phyloP scores from a whole-genome alignment of 2,113 vertebrate genomes.

The Malurus elegans region DNA sequence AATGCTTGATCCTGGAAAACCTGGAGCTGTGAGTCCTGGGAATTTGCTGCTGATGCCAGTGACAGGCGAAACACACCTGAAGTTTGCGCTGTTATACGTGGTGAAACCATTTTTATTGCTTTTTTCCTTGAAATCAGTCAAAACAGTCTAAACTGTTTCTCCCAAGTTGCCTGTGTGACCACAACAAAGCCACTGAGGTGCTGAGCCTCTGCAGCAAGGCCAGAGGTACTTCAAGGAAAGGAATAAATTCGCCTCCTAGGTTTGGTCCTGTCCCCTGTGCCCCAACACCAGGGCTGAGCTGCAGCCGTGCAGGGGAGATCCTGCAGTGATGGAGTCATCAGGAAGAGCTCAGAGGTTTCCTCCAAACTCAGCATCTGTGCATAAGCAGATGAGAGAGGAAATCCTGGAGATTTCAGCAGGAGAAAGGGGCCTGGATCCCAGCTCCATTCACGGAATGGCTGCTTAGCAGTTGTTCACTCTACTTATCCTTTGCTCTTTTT shows the following conservation, averaged over 20 bases:
- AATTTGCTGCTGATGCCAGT: not conserved
- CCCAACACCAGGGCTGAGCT: not conserved
- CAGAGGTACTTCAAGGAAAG: not conserved
- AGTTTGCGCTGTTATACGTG: not conserved
- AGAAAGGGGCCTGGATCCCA: not conserved
- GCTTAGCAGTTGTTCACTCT: not conserved
- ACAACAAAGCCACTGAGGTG: not conserved
- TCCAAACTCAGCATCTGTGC: not conserved
- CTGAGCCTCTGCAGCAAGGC: not conserved
- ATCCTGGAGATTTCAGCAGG: not conserved
- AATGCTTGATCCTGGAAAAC: not conserved
- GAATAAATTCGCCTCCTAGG: not conserved
- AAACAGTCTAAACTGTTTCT: not conserved
- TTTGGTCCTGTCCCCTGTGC: not conserved
- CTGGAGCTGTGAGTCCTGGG: not conserved
- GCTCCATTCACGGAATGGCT: not conserved
- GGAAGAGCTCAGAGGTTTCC: not conserved
- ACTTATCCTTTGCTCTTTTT: not conserved
- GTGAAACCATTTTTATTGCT: not conserved
- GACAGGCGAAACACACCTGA: not conserved
- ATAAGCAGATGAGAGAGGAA: not conserved
- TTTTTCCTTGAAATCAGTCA: not conserved
- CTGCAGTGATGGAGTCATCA: not conserved
- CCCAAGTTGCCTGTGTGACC: not conserved
- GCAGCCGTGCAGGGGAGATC: accelerated